phyloP scores from a whole-genome alignment of 2,113 vertebrate species.

The Tricholaema leucomelas region DNA sequence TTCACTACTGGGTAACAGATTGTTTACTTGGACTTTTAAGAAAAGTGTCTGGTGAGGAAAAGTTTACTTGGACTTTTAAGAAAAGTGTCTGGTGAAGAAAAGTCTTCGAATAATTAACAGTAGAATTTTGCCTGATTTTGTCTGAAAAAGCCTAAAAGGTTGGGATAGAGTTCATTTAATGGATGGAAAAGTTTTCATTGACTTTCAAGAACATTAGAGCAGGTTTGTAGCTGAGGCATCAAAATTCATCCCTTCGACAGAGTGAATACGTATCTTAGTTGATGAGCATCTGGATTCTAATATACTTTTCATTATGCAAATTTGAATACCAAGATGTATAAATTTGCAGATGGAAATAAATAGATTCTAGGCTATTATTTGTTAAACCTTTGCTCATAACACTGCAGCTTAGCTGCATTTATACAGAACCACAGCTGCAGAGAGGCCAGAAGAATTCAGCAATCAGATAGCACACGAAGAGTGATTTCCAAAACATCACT shows the following conservation, averaged over 20 bases:
- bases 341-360: conserved; percentile 48
- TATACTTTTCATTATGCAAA: background rate
- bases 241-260: background rate
- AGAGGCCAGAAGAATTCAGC: conserved; percentile 61
- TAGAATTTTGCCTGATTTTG: background rate
- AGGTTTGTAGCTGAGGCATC: background rate
- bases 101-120: background rate
- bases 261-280: background rate
- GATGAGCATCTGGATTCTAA: background rate
- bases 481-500: conserved; percentile 47
- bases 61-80: background rate
- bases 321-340: background rate
- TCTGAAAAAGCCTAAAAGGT: background rate
- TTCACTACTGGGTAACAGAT: background rate
- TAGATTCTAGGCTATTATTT: conserved; percentile 32
- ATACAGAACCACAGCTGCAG: conserved; percentile 61
- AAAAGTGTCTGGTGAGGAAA: background rate
- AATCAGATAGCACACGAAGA: conserved; percentile 67
- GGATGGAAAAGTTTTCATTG: background rate
- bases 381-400: conserved; percentile 3
- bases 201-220: background rate
- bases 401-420: conserved; percentile 16
- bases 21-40: background rate
- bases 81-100: background rate
- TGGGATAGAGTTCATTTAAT: background rate